These are phyloP conservation scores for Polyploca ridens DNA, from an alignment of 2,888 invertebrate genomes.

Conservation along the genomic window DNA sequence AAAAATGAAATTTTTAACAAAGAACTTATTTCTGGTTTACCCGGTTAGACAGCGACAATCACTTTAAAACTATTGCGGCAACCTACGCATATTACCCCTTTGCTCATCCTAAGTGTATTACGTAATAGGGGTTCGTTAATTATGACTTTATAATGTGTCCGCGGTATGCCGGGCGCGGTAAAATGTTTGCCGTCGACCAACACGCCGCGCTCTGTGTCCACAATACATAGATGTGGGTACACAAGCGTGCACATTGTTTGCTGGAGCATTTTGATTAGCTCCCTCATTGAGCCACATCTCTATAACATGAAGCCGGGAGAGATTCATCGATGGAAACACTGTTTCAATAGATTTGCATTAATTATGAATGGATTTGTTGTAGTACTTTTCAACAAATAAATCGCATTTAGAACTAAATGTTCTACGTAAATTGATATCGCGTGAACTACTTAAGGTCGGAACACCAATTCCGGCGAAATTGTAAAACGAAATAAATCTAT, in stretches of 20 bases:
- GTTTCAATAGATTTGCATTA: not conserved
- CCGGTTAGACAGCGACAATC: not conserved
- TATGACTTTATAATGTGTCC: conserved; percentile 42
- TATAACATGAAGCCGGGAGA: not conserved
- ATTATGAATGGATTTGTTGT: not conserved
- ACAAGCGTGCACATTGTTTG: conserved; percentile 20
- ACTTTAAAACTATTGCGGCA: conserved; percentile 2
- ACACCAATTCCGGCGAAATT: too few species aligned
- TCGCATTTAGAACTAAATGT: too few species aligned
- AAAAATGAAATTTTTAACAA: too few species aligned
- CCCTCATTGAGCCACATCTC: not conserved
- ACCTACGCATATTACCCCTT: conserved; percentile 12
- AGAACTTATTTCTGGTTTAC: too few species aligned
- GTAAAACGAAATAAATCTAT: too few species aligned
- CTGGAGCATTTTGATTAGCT: conserved; percentile 31
- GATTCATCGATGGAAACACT: not conserved
- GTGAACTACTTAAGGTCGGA: too few species aligned
- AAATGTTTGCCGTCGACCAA: conserved; percentile 46
- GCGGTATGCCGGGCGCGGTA: conserved; percentile 21
- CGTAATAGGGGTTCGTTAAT: conserved; percentile 30
- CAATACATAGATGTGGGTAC: conserved; percentile 7
- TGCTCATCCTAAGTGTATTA: conserved; percentile 21
- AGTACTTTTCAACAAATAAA: not conserved
- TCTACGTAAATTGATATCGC: too few species aligned
- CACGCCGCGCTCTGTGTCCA: conserved; percentile 25